These are phyloP conservation scores for Eulemur coronatus DNA, from an alignment of 2,797 vertebrate species.

Conservation along the genomic window DNA sequence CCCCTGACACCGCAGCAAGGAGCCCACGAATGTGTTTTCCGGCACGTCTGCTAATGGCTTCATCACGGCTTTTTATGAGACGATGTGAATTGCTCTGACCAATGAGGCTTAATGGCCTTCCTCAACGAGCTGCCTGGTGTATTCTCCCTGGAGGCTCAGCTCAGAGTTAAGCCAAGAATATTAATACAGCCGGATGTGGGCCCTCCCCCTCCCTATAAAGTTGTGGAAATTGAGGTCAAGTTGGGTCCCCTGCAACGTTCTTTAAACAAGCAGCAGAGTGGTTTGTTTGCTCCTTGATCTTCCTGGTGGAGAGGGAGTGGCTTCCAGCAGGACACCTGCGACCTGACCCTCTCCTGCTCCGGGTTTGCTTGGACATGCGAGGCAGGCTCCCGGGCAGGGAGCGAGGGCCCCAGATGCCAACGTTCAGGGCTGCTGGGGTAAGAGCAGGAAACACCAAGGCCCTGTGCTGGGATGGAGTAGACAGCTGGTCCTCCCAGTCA, in stretches of 20 bases:
- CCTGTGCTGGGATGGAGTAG: neutral
- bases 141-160: conserved; percentile 24
- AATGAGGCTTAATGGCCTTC: conserved; percentile 48
- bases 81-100: conserved; percentile 37
- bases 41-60: conserved; percentile 53
- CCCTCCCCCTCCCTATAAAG: conserved; percentile 64
- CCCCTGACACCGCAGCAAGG: neutral
- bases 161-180: conserved; percentile 58
- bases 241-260: conserved; percentile 74
- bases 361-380: neutral
- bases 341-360: neutral
- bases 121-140: neutral
- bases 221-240: conserved; percentile 80
- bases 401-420: neutral
- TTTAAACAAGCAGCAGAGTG: conserved; percentile 50
- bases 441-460: neutral
- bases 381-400: neutral
- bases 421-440: neutral
- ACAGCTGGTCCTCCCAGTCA: neutral
- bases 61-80: conserved; percentile 43
- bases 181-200: neutral
- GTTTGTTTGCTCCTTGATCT: conserved; percentile 74
- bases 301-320: neutral
- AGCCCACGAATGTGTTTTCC: neutral
- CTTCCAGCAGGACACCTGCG: neutral